These are phyloP conservation scores for Notodonta ziczac DNA, from an alignment of 2,888 invertebrate species.

Conservation along the genomic window DNA sequence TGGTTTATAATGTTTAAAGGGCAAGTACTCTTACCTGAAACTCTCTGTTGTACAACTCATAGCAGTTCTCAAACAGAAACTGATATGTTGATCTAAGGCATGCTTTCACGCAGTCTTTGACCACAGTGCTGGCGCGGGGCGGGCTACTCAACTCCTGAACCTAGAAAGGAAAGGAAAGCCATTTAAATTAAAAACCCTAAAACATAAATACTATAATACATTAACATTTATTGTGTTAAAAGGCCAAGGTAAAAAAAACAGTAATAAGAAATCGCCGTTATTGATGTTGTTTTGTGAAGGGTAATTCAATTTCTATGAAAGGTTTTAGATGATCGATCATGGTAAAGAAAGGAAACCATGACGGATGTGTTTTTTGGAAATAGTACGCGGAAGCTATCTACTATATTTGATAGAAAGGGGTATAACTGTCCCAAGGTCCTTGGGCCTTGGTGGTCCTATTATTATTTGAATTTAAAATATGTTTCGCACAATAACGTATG, in stretches of 20 bases:
- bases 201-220: neutral
- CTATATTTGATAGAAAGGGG: neutral
- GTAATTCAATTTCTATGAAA: conserved; percentile 1
- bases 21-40: conserved; percentile 87
- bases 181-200: neutral
- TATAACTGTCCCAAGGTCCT: too few species aligned
- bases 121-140: conserved; percentile 98
- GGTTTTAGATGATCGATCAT: neutral
- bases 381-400: neutral
- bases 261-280: neutral
- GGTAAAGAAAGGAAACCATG: neutral
- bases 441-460: too few species aligned
- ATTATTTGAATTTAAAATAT: too few species aligned
- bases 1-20: too few species aligned
- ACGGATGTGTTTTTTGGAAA: neutral
- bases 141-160: conserved; percentile 99
- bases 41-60: conserved; percentile 97
- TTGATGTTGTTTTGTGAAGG: neutral
- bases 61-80: conserved; percentile 99
- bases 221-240: neutral
- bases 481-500: too few species aligned
- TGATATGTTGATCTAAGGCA: conserved; percentile 99
- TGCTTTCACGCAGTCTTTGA: conserved; percentile 99
- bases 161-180: conserved; percentile 67
- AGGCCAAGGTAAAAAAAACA: conserved; percentile 9